Conservation (phyloP, 2,888 invertebrate genomes). For the Pristionchus mayeri region DNA sequence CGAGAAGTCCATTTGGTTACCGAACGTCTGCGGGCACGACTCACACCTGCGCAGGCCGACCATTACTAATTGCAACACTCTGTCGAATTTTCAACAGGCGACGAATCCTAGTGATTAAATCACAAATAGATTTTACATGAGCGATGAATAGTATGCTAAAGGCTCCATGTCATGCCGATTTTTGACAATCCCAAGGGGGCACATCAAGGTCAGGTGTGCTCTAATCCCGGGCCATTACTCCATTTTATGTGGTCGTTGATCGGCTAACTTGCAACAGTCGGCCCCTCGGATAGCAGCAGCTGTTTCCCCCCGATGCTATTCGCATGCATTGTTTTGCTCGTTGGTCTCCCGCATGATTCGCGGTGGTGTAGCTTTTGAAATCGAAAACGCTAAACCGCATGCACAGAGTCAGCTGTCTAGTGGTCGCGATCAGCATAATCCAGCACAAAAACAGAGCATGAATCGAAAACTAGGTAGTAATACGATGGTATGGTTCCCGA, state of each 20-base stretch:
- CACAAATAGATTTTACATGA: too few relatives aligned
- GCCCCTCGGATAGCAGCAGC: background rate
- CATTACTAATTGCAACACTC: background rate
- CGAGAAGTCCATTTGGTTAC: constrained; percentile 64
- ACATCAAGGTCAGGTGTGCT: constrained; percentile 16
- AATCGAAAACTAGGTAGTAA: too few relatives aligned
- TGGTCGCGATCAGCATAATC: constrained; percentile 10
- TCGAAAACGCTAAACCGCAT: background rate
- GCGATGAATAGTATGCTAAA: too few relatives aligned
- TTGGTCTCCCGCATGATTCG: background rate
- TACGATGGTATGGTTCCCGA: too few relatives aligned
- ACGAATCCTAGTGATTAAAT: background rate
- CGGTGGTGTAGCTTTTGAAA: too few relatives aligned
- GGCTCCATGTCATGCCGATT: too few relatives aligned
- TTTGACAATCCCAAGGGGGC: too few relatives aligned
- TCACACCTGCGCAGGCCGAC: constrained; percentile 55
- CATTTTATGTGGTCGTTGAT: background rate
- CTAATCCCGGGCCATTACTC: background rate
- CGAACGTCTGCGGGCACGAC: constrained; percentile 68
- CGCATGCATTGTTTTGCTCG: constrained; percentile 4
- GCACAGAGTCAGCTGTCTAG: background rate
- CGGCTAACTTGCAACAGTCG: background rate
- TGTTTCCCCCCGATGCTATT: background rate
- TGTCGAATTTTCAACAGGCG: constrained; percentile 33
- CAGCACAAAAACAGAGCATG: background rate